A percentile compares a stretch with the other conserved stretches of the same genome.
Conservation (phyloP, 2,113 vertebrate species). For the Lophotis ruficrista region DNA sequence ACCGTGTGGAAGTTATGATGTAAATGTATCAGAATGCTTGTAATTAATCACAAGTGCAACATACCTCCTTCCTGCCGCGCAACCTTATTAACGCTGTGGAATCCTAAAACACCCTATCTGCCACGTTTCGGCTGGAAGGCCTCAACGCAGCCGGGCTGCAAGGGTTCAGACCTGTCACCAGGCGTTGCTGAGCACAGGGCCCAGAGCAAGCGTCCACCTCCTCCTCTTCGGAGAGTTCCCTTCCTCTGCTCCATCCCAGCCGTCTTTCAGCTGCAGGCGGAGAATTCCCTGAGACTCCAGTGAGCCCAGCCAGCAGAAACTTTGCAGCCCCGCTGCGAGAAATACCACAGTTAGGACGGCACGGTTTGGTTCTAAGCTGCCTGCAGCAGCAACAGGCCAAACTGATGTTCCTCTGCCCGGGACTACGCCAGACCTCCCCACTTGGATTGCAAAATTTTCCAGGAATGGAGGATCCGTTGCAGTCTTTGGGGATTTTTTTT, state of each 20-base stretch:
- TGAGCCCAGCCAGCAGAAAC: neutral
- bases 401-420: neutral
- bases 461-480: neutral
- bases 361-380: neutral
- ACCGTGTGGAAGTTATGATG: neutral
- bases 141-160: neutral
- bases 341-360: neutral
- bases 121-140: neutral
- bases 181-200: neutral
- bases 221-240: neutral
- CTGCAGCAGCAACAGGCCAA: neutral
- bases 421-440: neutral
- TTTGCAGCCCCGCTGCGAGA: neutral
- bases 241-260: neutral
- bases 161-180: neutral
- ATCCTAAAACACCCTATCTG: neutral
- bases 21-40: conserved; percentile 43
- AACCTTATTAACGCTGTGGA: conserved; percentile 32
- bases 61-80: conserved; percentile 27
- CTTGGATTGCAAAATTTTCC: neutral
- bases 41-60: conserved; percentile 55
- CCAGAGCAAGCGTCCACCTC: neutral
- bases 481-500: neutral
- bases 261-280: neutral
- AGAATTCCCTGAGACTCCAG: neutral